Evolutionary conservation across 2,797 vertebrate genomes (phyloP), one percentile per base, ranked within the genome.

Genomic region (Epinephelus malabaricus): DNA sequence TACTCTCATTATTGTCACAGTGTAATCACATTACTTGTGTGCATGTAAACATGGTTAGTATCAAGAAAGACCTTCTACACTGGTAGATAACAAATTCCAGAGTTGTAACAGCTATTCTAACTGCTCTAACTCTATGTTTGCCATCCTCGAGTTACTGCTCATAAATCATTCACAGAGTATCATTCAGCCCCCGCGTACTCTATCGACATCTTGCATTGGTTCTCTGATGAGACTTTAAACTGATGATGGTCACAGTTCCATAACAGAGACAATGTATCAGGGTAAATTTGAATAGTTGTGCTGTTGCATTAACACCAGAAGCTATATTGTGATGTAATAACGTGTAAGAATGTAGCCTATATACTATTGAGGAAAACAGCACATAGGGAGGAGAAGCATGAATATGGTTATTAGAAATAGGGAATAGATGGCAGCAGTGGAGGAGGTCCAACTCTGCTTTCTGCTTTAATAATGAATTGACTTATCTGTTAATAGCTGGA

Each of bases 111-210:
- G 61, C 62, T 55, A 40, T 65, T 80, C 53, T 55, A 76, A 11
- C 68, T 54, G 65, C 50, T 86, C 75, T 17, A 23, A 62, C 56
- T 84, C 73, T 72, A 54, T 40, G 25, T 70, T 79, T 66, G 72
- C 56, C 11, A 1, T 40, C 76, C 61, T 77, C 4, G 17, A 55
- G 43, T 76, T 82, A 76, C 76, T 40, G 60, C 80, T 80, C 78
- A 76, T 90, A 73, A 80, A 90, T 89, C 76, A 86, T 88, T 87
- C 64, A 85, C 76, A 70, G 30, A 9, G 73, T n/a, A 23, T 23
- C 78, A 83, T 83, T 85, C 76, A 76, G 56, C 76, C 63, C 38
- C 55, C 6, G 6, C 40, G 50, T 49, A 63, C 75, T 54, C 43
- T 66, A 82, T 81, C 21, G 69, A 71, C 78, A 66, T 80, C 55